Percentiles rank a stretch among this genome's conserved stretches.
These are phyloP conservation scores for Pseudochaenichthys georgianus DNA, from an alignment of 2,797 vertebrate genomes.

Conservation along the genomic window DNA sequence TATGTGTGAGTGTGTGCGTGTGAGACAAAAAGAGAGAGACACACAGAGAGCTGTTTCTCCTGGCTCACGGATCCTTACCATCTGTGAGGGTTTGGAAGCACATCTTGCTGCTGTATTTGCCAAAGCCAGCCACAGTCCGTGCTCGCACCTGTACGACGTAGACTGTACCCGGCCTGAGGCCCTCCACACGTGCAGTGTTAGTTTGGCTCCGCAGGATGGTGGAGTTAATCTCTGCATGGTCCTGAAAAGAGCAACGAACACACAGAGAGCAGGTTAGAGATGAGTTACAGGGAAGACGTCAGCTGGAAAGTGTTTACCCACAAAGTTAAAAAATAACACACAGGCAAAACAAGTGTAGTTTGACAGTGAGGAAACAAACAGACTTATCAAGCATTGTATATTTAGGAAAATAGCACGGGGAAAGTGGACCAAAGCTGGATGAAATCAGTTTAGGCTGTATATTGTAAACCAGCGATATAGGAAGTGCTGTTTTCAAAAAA, in stretches of 20 bases:
- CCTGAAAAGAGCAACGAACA: slow-evolving; percentile 78
- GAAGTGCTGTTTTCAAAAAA: slow-evolving; percentile 25
- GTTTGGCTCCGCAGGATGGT: slow-evolving; percentile 95
- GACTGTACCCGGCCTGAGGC: slow-evolving; percentile 91
- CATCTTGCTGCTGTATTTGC: slow-evolving; percentile 99
- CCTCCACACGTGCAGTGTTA: slow-evolving; percentile 93
- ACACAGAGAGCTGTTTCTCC: slow-evolving; percentile 56
- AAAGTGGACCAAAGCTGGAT: neutral
- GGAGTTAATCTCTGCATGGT: slow-evolving; percentile 96
- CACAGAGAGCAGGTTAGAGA: slow-evolving; percentile 29
- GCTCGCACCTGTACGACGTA: slow-evolving; percentile 98
- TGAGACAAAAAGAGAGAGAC: slow-evolving; percentile 13
- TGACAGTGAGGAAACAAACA: slow-evolving; percentile 23
- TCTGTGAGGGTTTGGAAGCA: slow-evolving; percentile 99
- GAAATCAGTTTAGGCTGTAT: slow-evolving; percentile 19
- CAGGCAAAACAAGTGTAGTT: neutral
- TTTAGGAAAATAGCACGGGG: neutral
- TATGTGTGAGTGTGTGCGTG: slow-evolving; percentile 13
- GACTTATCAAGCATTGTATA: neutral
- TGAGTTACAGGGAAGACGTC: slow-evolving; percentile 15
- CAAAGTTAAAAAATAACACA: neutral
- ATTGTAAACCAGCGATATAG: slow-evolving; percentile 9
- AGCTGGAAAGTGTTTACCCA: neutral
- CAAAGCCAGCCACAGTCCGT: slow-evolving; percentile 94
- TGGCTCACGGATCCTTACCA: slow-evolving; percentile 87